Percentiles rank a stretch among this genome's conserved stretches.
Conservation (phyloP, 1,140 invertebrate species). For the Lasaia peninsularis region DNA sequence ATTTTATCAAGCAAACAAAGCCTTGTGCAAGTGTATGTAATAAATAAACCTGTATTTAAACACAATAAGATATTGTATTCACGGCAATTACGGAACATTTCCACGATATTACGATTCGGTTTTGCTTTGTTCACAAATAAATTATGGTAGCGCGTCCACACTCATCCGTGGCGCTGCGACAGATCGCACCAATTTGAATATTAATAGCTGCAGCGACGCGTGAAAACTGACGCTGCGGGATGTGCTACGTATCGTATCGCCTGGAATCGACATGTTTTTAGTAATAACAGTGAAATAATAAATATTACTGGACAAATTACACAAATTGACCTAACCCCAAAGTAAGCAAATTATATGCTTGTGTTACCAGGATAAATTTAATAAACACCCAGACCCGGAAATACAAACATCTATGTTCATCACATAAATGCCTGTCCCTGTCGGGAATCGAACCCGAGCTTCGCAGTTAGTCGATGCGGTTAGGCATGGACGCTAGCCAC, state of each 20-base stretch:
- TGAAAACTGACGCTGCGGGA: constrained; percentile 62
- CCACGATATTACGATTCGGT: constrained; percentile 36
- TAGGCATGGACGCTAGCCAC: too few relatives aligned
- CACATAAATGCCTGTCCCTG: too few relatives aligned
- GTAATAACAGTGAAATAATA: not conserved
- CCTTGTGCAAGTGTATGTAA: not conserved
- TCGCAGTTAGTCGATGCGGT: too few relatives aligned
- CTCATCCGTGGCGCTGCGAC: constrained; percentile 48
- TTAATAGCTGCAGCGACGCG: constrained; percentile 67
- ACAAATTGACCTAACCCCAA: too few relatives aligned
- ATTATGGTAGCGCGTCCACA: constrained; percentile 56
- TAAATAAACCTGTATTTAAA: constrained; percentile 22
- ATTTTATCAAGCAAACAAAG: not conserved
- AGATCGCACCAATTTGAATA: constrained; percentile 75
- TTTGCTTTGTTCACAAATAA: constrained; percentile 51
- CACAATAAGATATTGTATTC: constrained; percentile 29
- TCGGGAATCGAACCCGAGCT: too few relatives aligned
- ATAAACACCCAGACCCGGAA: too few relatives aligned
- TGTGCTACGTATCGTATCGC: constrained; percentile 5
- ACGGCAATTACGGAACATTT: constrained; percentile 37
- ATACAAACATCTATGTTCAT: too few relatives aligned
- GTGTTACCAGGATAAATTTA: too few relatives aligned
- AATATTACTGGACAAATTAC: too few relatives aligned
- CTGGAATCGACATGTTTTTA: constrained; percentile 25
- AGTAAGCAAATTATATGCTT: too few relatives aligned